Evolutionary conservation across 2,888 invertebrate species (phyloP).

Genomic region (Euplagia quadripunctaria): DNA sequence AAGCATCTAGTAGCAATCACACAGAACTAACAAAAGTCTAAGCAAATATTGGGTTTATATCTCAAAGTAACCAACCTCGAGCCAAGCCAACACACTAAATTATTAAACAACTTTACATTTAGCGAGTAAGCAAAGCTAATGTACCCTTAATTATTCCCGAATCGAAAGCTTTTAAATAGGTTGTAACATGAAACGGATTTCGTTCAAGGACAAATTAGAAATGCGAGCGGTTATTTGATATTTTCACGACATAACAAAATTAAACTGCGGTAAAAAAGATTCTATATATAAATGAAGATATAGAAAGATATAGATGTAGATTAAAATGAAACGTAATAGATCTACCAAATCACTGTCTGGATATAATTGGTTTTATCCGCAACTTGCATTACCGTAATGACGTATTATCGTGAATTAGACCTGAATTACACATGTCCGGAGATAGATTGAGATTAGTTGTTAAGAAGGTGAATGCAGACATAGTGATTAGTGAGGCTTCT

Average conservation of each 20-base stretch:
- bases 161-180: slow-evolving; percentile 15
- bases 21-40: slow-evolving; percentile 9
- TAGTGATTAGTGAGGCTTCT: neutral
- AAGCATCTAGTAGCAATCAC: slow-evolving; percentile 13
- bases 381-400: neutral
- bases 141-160: slow-evolving; percentile 9
- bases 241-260: neutral
- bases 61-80: slow-evolving; percentile 6
- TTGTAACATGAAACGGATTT: slow-evolving; percentile 10
- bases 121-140: slow-evolving; percentile 11
- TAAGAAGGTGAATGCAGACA: neutral
- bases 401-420: neutral
- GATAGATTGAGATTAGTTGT: neutral
- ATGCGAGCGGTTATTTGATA: slow-evolving; percentile 3
- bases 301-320: too few relatives aligned
- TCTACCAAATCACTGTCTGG: too few relatives aligned
- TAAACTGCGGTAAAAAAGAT: neutral
- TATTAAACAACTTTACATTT: slow-evolving; percentile 12
- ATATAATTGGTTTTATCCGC: too few relatives aligned
- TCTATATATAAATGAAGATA: neutral
- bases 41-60: slow-evolving; percentile 10
- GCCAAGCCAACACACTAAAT: neutral
- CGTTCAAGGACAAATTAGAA: slow-evolving; percentile 11
- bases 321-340: too few relatives aligned
- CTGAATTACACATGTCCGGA: neutral